phyloP scores from a whole-genome alignment of 2,888 invertebrate species.

The Eilema caniola region DNA sequence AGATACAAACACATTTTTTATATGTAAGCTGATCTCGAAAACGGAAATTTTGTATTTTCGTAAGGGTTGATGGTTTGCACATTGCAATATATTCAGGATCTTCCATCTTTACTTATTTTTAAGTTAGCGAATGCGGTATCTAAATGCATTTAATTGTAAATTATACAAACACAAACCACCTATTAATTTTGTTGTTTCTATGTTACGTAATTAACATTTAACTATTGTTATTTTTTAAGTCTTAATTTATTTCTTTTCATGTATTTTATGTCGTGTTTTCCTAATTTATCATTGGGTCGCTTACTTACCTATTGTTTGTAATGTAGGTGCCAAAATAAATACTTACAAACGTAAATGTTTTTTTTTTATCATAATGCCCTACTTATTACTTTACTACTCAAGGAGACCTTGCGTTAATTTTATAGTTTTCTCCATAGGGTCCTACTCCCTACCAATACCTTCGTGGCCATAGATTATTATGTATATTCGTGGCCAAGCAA shows the following conservation, averaged over 20 bases:
- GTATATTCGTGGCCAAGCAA: no score
- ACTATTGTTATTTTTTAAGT: conserved; percentile 32
- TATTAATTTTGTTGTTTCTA: neutral
- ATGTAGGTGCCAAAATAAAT: conserved; percentile 56
- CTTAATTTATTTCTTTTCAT: conserved; percentile 39
- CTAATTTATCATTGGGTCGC: conserved; percentile 37
- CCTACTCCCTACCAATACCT: no score
- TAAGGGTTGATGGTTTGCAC: neutral
- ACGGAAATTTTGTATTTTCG: neutral
- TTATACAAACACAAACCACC: neutral
- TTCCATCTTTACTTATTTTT: neutral
- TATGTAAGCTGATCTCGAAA: no score
- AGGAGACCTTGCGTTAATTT: neutral
- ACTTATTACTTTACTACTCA: neutral
- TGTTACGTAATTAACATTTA: conserved; percentile 15
- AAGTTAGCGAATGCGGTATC: conserved; percentile 9
- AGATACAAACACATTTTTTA: no score
- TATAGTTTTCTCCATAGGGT: neutral
- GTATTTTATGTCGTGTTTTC: conserved; percentile 32
- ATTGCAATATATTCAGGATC: neutral
- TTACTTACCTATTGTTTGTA: conserved; percentile 35
- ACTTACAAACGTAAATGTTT: conserved; percentile 26
- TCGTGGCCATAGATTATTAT: no score
- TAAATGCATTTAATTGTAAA: neutral
- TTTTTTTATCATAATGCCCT: neutral